Evolutionary conservation across 2,113 vertebrate species (phyloP).

Genomic region (Thoracochromis brauschi): DNA sequence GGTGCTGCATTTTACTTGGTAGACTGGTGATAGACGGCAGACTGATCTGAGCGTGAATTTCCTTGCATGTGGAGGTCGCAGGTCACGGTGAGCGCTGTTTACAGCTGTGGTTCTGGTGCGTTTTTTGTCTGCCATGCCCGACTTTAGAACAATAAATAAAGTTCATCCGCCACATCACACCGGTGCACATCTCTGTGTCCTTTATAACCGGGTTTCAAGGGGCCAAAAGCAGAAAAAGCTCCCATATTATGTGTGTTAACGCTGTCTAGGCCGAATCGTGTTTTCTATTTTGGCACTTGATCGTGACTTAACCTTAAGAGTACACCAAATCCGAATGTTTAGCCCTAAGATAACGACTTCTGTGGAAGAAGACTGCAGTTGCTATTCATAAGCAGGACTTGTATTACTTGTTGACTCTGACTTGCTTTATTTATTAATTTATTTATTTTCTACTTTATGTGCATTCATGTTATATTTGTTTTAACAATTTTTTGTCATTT

Average conservation of each 20-base stretch:
- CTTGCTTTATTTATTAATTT: not conserved
- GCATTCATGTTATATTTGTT: not conserved
- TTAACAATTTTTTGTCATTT: not conserved
- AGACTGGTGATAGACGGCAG: not conserved
- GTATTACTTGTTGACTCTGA: not conserved
- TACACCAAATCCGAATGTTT: not conserved
- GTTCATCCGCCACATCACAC: not conserved
- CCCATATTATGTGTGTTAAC: not conserved
- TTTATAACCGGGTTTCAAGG: not conserved
- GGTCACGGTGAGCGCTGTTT: not conserved
- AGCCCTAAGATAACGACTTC: not conserved
- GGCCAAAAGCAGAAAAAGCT: not conserved
- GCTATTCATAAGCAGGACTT: not conserved
- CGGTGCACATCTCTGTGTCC: not conserved
- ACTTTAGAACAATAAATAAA: not conserved
- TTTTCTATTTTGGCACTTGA: not conserved
- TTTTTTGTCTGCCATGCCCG: not conserved
- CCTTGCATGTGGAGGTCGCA: not conserved
- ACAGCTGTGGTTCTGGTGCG: not conserved
- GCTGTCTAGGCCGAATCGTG: not conserved
- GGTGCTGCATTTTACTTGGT: not conserved
- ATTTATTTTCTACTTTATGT: not conserved
- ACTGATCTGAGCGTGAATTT: not conserved
- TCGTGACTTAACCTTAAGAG: not conserved
- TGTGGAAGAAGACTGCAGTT: not conserved